Percentiles rank a stretch among this genome's conserved stretches.
These are phyloP conservation scores for Oreochromis mossambicus DNA, from an alignment of 2,797 vertebrate species.

Conservation along the genomic window DNA sequence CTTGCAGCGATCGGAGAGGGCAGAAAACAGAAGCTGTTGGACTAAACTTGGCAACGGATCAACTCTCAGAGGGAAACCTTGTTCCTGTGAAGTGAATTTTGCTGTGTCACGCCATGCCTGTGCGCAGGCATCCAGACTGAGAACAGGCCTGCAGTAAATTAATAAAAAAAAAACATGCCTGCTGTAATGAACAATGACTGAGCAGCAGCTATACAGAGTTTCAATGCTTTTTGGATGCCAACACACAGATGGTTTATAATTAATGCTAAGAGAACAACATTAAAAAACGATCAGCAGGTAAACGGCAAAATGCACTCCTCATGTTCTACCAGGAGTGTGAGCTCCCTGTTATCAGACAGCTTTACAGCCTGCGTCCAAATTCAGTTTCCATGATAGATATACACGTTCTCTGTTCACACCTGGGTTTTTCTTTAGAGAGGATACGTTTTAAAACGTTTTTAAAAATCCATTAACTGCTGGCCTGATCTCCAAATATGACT, in stretches of 20 bases:
- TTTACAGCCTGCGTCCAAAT: background rate
- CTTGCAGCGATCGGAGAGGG: background rate
- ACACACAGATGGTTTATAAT: background rate
- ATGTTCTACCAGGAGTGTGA: background rate
- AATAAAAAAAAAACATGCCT: background rate
- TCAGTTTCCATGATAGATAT: background rate
- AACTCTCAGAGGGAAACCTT: constrained; percentile 1
- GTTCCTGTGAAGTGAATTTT: constrained; percentile 4
- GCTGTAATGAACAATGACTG: background rate
- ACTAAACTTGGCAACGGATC: background rate
- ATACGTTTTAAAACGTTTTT: accelerated
- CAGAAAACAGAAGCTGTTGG: background rate
- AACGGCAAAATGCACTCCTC: background rate
- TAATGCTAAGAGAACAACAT: no score
- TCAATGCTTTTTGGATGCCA: background rate
- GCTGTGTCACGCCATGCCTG: constrained; percentile 11
- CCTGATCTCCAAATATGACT: background rate
- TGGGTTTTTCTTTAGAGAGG: background rate
- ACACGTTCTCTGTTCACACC: background rate
- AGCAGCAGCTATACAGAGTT: background rate
- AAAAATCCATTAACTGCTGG: background rate
- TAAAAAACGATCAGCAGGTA: background rate
- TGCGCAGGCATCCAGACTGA: background rate
- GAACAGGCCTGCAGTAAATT: background rate
- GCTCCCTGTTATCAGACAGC: background rate